Evolutionary conservation across 2,113 vertebrate species (phyloP), one percentile per base, ranked within the genome.

Genomic region (Saguinus midas): DNA sequence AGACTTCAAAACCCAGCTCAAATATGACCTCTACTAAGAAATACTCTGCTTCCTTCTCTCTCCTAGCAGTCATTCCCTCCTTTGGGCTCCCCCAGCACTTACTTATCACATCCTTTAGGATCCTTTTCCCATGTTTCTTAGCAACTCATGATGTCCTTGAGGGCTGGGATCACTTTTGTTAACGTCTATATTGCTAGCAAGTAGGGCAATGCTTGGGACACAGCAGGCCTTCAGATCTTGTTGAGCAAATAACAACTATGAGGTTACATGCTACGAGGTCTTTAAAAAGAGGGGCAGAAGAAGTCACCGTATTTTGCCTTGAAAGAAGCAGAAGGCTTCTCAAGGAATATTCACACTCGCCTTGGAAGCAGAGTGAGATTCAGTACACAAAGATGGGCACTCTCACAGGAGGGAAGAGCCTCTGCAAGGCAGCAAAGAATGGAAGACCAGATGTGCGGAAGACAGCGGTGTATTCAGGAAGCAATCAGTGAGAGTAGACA

Each of bases 1-100:
- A 55, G 52, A 48, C 75, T 64, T 93, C 73, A 96, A 91, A 93
- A 57, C 23, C 55, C 50, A 83, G 61, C 29, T 92, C n/a, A 55
- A 61, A 72, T 64, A 66, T 14, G n/a, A 9, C 10, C 5, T 57
- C 12, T n/a, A 80, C 50, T 70, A 57, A 35, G 6, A 8, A 75
- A 61, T 21, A 61, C 6, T 17, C 43, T 12, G 32, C 21, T 75
- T 96, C 85, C 70, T 68, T 23, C 5, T 6, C 58, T 72, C 73
- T 70, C 40, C 29, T 4, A 45, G 23, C n/a, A 87, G 11, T 66
- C 37, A 50, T 25, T 84, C 27, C 57, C 55, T 55, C 70, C 45
- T 82, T 20, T 29, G 52, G 78, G 61, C 76, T 80, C 64, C 70
- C 58, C 57, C 83, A 73, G 68, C 16, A 3, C 61, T 75, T 52